Evolutionary conservation across 2,113 vertebrate genomes (phyloP).

Genomic region (Hystrix brachyura): DNA sequence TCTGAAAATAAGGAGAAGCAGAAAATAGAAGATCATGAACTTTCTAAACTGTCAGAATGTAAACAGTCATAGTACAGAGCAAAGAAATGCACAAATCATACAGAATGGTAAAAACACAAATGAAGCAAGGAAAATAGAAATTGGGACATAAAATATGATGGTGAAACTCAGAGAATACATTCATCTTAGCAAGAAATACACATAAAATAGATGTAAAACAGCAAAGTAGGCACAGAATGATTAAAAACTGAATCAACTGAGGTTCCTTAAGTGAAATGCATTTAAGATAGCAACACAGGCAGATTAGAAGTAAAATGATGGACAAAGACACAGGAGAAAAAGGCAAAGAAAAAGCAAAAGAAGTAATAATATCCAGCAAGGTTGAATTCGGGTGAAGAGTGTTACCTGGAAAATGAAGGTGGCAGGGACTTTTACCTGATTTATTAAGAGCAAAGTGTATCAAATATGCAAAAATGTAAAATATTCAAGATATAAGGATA

Average conservation of each 20-base stretch:
- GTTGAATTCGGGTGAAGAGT: background rate
- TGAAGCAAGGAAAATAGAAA: background rate
- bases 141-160: background rate
- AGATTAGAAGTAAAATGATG: background rate
- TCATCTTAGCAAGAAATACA: slow-evolving; percentile 2
- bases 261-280: background rate
- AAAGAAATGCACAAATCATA: background rate
- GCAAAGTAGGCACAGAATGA: slow-evolving; percentile 5
- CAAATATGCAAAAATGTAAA: background rate
- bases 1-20: background rate
- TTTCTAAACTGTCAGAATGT: background rate
- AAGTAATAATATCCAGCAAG: background rate
- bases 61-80: background rate
- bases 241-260: slow-evolving; percentile 7
- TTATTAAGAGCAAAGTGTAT: background rate
- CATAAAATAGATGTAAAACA: background rate
- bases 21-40: background rate
- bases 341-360: background rate
- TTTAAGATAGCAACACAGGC: background rate
- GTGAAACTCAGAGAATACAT: background rate
- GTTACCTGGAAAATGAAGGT: background rate
- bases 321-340: background rate
- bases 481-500: background rate
- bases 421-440: background rate
- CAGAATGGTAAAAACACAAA: slow-evolving; percentile 9